A percentile compares a stretch with the other conserved stretches of the same genome.
These are phyloP conservation scores for Nycticebus coucang DNA, from an alignment of 2,113 vertebrate genomes.

Conservation along the genomic window DNA sequence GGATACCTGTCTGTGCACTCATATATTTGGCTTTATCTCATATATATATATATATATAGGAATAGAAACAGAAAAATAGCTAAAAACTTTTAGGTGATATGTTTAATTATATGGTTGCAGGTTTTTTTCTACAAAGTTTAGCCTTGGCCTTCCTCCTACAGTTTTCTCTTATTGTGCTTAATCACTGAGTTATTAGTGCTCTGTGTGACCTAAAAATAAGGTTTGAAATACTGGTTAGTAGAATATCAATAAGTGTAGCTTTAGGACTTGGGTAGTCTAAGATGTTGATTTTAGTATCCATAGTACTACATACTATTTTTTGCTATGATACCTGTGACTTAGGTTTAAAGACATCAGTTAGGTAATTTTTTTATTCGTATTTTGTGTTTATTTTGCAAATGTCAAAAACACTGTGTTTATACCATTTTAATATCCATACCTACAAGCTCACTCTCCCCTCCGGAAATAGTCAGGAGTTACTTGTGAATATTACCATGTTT, in stretches of 20 bases:
- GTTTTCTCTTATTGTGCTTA: neutral
- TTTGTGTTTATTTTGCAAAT: neutral
- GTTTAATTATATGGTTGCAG: neutral
- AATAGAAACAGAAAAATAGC: neutral
- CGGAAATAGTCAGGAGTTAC: neutral
- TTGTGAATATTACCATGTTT: neutral
- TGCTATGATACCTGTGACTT: neutral
- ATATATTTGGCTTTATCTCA: neutral
- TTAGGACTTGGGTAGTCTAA: neutral
- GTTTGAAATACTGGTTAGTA: neutral
- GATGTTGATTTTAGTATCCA: neutral
- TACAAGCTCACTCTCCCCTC: neutral
- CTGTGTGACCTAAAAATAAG: neutral
- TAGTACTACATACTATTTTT: slow-evolving; percentile 8
- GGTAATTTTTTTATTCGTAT: neutral
- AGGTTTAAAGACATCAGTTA: neutral
- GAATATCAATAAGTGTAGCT: neutral
- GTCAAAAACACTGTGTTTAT: neutral
- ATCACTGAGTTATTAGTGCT: neutral
- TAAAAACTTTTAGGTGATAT: neutral
- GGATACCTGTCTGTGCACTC: neutral
- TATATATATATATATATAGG: neutral
- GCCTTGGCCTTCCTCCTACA: neutral
- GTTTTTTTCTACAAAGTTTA: slow-evolving; percentile 6
- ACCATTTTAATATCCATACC: neutral